Evolutionary conservation across 2,888 invertebrate species (phyloP), one percentile per base, ranked within the genome.

Genomic region (Asteroscopus sphinx): DNA sequence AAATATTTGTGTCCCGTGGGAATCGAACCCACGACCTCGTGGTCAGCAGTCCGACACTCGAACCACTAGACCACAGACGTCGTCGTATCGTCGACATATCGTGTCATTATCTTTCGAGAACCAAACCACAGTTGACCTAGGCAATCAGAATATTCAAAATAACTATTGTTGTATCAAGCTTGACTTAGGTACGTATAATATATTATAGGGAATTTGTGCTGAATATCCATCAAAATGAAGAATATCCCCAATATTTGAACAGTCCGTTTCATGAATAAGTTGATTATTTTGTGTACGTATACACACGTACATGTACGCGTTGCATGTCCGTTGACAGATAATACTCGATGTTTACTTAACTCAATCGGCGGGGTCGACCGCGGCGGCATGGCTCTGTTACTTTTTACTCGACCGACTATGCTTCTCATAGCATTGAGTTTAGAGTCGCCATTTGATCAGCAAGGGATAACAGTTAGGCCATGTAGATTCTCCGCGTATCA

Each of bases 321-420:
- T 89, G 90, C 88, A 91, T 91, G 92, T 87, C 90, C 92, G 93
- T 92, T 92, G 90, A 91, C 92, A 92, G 93, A 94, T 94, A 93
- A 92, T 93, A 91, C 91, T 91, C 89, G 77, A 88, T 94, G 93
- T 94, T 94, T 93, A 93, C 92, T 92, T 93, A 93, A 93, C 93
- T 88, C 91, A 87, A 90, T 87, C 89, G 90, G 80, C 88, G 90
- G 91, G 89, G 91, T 91, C 91, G 91, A 77, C 81, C 77, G 79
- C 79, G 77, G 80, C 82, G 82, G 79, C 82, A 75, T 77, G 80
- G 80, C 82, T 77, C 78, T 67, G 72, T 73, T 62, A 68, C 59
- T 67, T 68, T 66, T 51, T 60, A 64, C 55, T 69, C 80, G 70
- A 56, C 52, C 82, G 73, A 91, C 71, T 87, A 68, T 85, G 73